Percentiles rank a stretch among this genome's conserved stretches.
Evolutionary conservation across 2,888 invertebrate species (phyloP).

Genomic region (Drepanosiphum platanoidis): DNA sequence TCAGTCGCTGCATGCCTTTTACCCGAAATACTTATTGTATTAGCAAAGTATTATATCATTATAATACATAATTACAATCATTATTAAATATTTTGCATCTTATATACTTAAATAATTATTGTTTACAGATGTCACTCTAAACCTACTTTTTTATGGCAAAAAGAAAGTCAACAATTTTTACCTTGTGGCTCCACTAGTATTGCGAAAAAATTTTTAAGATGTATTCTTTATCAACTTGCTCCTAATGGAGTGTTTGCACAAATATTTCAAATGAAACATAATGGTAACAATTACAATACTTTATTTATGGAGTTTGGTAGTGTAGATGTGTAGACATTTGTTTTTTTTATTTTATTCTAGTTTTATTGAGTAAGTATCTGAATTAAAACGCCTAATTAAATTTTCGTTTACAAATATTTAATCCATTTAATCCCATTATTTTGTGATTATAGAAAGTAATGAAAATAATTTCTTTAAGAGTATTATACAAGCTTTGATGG

Average conservation of each 20-base stretch:
- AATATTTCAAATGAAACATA: constrained; percentile 88
- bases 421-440: too few species aligned
- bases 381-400: too few species aligned
- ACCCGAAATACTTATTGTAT: constrained; percentile 79
- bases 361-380: neutral
- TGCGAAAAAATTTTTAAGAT: constrained; percentile 95
- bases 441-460: constrained; percentile 72
- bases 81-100: too few species aligned
- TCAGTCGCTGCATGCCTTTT: constrained; percentile 92
- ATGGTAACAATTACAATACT: constrained; percentile 53
- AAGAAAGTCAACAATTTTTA: constrained; percentile 84
- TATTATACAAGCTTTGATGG: constrained; percentile 90
- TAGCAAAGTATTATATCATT: constrained; percentile 60
- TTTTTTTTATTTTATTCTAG: neutral
- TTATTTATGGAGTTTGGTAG: neutral
- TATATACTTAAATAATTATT: constrained; percentile 33
- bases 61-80: neutral
- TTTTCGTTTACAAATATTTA: too few species aligned
- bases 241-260: constrained; percentile 97
- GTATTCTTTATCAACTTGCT: constrained; percentile 94
- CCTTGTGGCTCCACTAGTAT: constrained; percentile 96
- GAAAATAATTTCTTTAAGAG: constrained; percentile 91
- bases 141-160: constrained; percentile 89
- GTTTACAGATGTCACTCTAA: constrained; percentile 76
- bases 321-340: neutral